These are phyloP conservation scores for Huso huso DNA, from an alignment of 2,797 vertebrate species.

Conservation along the genomic window DNA sequence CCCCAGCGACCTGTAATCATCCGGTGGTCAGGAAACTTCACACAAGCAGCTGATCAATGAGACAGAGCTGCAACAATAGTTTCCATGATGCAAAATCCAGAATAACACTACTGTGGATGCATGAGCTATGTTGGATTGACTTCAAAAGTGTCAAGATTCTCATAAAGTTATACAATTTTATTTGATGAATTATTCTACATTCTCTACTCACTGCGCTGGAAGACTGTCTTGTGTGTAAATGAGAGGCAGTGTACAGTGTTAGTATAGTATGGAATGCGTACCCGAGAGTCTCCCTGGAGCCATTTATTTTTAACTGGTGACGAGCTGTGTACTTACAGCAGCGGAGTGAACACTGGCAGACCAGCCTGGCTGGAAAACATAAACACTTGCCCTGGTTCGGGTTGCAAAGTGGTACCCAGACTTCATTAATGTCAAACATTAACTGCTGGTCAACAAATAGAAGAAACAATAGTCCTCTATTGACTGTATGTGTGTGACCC, in stretches of 20 bases:
- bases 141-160: no score
- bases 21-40: no score
- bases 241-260: background rate
- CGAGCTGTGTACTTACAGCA: background rate
- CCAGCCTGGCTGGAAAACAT: background rate
- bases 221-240: background rate
- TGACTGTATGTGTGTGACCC: background rate
- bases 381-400: background rate
- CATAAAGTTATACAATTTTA: no score
- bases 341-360: background rate
- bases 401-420: background rate
- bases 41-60: no score
- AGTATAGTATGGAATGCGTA: background rate
- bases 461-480: no score
- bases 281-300: conserved; percentile 8
- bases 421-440: background rate
- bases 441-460: no score
- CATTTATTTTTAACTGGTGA: conserved; percentile 16
- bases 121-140: no score
- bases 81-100: no score
- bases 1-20: background rate
- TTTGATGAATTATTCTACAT: no score
- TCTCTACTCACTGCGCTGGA: no score
- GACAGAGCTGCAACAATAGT: no score
- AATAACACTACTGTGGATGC: no score